Percentiles rank a stretch among this genome's conserved stretches.
These are phyloP conservation scores for Eidolon dupreanum DNA, from an alignment of 2,797 vertebrate genomes.

Conservation along the genomic window DNA sequence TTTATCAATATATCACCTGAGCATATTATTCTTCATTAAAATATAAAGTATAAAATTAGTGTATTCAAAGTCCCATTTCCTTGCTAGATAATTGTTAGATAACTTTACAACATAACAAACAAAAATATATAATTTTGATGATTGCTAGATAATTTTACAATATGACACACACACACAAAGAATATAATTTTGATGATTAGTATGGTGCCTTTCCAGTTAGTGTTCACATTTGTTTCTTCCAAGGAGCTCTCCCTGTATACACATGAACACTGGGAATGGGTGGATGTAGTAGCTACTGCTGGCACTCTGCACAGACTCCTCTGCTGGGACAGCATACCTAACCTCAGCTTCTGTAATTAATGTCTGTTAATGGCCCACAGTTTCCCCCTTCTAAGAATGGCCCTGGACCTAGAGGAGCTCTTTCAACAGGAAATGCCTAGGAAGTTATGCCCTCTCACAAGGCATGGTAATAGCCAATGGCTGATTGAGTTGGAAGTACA, in stretches of 20 bases:
- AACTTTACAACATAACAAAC: not conserved
- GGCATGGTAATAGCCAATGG: not conserved
- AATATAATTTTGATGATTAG: not conserved
- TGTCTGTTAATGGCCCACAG: not conserved
- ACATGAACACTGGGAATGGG: not conserved
- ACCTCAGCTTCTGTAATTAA: not conserved
- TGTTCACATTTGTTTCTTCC: not conserved
- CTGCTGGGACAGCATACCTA: not conserved
- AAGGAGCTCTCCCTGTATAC: not conserved
- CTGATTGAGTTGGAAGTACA: not conserved
- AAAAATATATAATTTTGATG: not conserved
- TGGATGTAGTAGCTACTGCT: not conserved
- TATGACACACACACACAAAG: not conserved
- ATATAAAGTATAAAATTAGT: not conserved
- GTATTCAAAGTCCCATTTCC: not conserved
- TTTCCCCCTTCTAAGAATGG: not conserved
- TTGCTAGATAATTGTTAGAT: not conserved
- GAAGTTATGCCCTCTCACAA: not conserved
- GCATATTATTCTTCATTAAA: not conserved
- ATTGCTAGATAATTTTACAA: not conserved
- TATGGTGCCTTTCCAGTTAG: not conserved
- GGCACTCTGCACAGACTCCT: not conserved
- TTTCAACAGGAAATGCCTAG: not conserved
- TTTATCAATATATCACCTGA: not conserved
- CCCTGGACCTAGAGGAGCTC: not conserved